Conservation (phyloP, 2,888 invertebrate genomes). For the Dryobotodes eremita region DNA sequence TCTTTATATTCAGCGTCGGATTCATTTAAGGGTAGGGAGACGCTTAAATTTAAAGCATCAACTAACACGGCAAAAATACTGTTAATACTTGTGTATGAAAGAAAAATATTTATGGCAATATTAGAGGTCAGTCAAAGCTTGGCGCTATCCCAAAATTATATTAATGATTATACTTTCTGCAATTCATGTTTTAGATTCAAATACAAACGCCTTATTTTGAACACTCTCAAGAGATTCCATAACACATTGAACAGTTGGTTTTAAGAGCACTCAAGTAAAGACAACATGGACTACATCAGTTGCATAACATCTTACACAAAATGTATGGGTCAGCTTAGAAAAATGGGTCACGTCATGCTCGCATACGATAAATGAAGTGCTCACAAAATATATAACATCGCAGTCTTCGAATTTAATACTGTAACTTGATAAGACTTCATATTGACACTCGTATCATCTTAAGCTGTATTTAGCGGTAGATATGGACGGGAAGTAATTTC, state of each 20-base stretch:
- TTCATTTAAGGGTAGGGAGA: conserved; percentile 1
- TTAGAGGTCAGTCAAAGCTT: background rate
- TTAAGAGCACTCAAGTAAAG: conserved; percentile 47
- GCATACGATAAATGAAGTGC: conserved; percentile 39
- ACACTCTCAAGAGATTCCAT: background rate
- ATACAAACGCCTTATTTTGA: background rate
- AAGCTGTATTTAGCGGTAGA: background rate
- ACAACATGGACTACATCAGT: conserved; percentile 46
- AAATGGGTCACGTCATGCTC: conserved; percentile 59
- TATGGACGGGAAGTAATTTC: background rate
- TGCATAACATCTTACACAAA: conserved; percentile 54
- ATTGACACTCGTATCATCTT: background rate
- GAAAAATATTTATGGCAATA: background rate
- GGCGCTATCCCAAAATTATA: conserved; percentile 3
- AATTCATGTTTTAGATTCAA: conserved; percentile 6
- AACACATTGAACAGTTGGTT: conserved; percentile 22
- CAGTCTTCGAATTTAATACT: conserved; percentile 52
- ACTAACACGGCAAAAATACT: background rate
- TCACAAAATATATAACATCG: conserved; percentile 37
- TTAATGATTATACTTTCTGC: background rate
- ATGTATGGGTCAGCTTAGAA: conserved; percentile 59
- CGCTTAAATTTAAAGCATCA: conserved; percentile 12
- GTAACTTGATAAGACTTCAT: conserved; percentile 32
- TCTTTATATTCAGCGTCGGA: conserved; percentile 24
- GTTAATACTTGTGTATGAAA: background rate